Conservation (phyloP, 2,113 vertebrate species). For the Pampusana beccarii region DNA sequence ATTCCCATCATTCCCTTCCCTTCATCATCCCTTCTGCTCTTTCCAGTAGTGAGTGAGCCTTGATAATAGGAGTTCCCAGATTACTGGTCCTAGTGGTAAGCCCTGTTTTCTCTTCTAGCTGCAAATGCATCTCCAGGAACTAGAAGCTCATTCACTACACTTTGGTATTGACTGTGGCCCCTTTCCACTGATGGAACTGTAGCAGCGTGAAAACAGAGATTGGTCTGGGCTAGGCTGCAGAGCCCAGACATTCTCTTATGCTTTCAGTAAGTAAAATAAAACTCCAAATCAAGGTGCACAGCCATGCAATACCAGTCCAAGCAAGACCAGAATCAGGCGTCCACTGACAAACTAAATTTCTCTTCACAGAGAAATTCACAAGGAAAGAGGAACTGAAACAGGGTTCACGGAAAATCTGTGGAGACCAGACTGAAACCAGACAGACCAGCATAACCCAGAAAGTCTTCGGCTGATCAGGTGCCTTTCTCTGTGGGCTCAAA, state of each 20-base stretch:
- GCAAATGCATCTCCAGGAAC: background rate
- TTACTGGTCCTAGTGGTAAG: background rate
- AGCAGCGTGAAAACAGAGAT: background rate
- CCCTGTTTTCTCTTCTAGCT: background rate
- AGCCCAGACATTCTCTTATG: background rate
- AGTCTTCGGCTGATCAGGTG: constrained; percentile 22
- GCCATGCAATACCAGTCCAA: background rate
- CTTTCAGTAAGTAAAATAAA: background rate
- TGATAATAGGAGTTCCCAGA: background rate
- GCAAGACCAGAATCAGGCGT: background rate
- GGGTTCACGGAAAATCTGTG: background rate
- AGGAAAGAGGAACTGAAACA: background rate
- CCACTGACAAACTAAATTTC: background rate
- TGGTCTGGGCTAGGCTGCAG: background rate
- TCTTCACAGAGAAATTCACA: background rate
- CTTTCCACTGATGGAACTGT: background rate
- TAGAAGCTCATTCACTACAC: background rate
- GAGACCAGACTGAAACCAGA: constrained; percentile 33
- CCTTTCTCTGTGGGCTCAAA: background rate
- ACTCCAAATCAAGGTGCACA: background rate
- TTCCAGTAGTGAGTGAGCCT: background rate
- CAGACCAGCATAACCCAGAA: background rate
- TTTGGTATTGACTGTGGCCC: background rate
- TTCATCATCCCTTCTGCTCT: background rate
- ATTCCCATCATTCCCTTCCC: too few relatives aligned